Conservation (phyloP, 2,797 vertebrate genomes). For the Euthynnus affinis region DNA sequence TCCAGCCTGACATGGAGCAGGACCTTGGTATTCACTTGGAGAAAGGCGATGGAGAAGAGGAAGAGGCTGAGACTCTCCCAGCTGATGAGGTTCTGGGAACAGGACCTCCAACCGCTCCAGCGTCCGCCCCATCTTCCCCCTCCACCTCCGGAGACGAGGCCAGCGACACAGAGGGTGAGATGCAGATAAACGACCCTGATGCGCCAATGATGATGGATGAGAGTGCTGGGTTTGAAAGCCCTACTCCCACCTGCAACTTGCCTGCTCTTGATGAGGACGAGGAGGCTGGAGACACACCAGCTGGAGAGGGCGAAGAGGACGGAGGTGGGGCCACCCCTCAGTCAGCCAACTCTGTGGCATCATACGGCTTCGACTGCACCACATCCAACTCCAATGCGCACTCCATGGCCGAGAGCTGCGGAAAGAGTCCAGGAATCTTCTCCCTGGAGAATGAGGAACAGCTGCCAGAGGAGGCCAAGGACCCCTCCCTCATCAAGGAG, state of each 20-base stretch:
- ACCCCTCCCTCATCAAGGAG: conserved; percentile 87
- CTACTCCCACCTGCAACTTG: conserved; percentile 71
- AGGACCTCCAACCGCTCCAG: conserved; percentile 87
- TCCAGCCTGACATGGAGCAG: conserved; percentile 86
- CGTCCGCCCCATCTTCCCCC: conserved; percentile 85
- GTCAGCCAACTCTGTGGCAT: conserved; percentile 88
- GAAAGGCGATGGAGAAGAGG: conserved; percentile 87
- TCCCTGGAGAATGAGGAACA: conserved; percentile 89
- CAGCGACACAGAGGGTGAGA: conserved; percentile 88
- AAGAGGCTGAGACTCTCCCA: conserved; percentile 89
- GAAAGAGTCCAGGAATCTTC: conserved; percentile 89
- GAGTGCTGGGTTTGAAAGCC: conserved; percentile 78
- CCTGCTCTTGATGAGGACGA: conserved; percentile 84
- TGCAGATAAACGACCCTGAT: conserved; percentile 85
- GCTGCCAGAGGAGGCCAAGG: conserved; percentile 86
- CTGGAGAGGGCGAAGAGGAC: conserved; percentile 80
- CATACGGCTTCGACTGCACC: conserved; percentile 88
- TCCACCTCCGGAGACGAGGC: conserved; percentile 88
- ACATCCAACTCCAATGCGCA: conserved; percentile 89
- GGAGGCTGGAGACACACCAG: conserved; percentile 76
- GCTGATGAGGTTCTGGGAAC: conserved; percentile 87
- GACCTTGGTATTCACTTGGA: conserved; percentile 91
- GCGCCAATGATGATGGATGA: conserved; percentile 66
- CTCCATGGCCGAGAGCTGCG: conserved; percentile 88
- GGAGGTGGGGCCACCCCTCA: conserved; percentile 85